Evolutionary conservation across 1,140 invertebrate genomes (phyloP), one percentile per base, ranked within the genome.

Genomic region (Sycophila sp.): DNA sequence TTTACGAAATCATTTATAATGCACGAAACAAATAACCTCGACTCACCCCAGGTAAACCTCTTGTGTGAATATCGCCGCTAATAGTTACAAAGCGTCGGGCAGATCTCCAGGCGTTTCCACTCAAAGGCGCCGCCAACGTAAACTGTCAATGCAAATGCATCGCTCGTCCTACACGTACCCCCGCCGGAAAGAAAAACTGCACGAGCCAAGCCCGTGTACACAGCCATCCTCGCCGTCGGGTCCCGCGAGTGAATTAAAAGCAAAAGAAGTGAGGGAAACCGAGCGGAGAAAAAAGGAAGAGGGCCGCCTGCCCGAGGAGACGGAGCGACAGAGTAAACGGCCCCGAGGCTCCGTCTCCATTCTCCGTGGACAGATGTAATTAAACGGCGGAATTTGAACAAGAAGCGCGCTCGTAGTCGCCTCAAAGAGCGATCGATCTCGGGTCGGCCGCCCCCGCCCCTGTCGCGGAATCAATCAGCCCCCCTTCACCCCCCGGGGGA

Each of bases 311-410:
- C n/a, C n/a, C 38, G 38, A 11, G 40, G n/a, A 5, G 40, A 45
- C 22, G 2, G 42, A 15, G 19, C 26, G 30, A 10, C 26, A 34
- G 40, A n/a, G 34, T 24, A 40, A 55, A 55, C 42, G 32, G 49
- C 58, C 47, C 42, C 53, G 45, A 63, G 56, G 22, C 10, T 49
- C 65, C 67, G 38, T 60, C 69, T 75, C 73, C 73, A 72, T 76
- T 73, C 74, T 72, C 69, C 64, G 66, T 76, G 73, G 58, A 74
- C 70, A 66, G 73, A 75, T 73, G 73, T 74, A 77, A 80, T 80
- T 80, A 80, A 53, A 78, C 69, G 72, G 63, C 42, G 71, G 71
- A 71, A 60, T 66, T 58, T 45, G 55, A 72, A 72, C 73, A 68
- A 72, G 59, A 60, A 56, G 51, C 64, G 71, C 26, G 22, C 40